phyloP scores from a whole-genome alignment of 2,888 invertebrate genomes.

The Melieria omissa region DNA sequence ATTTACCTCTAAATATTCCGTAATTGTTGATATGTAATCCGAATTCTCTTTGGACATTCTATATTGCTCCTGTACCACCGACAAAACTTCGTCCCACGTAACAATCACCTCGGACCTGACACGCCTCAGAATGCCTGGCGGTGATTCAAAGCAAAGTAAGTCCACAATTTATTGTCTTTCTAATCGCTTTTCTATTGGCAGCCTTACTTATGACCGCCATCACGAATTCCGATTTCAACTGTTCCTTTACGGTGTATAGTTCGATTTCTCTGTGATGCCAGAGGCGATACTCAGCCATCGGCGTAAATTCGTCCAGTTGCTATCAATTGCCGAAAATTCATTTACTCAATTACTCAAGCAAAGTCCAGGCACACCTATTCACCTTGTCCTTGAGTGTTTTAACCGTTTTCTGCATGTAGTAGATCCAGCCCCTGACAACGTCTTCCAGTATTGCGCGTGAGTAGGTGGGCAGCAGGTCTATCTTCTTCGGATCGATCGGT shows the following conservation, averaged over 20 bases:
- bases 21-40: slow-evolving; percentile 64
- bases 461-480: slow-evolving; percentile 55
- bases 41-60: slow-evolving; percentile 65
- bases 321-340: slow-evolving; percentile 45
- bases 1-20: slow-evolving; percentile 68
- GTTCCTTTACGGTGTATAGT: slow-evolving; percentile 82
- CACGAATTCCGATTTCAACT: slow-evolving; percentile 76
- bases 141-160: neutral
- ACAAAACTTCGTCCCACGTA: slow-evolving; percentile 54
- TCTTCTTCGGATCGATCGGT: slow-evolving; percentile 58
- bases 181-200: too few relatives aligned
- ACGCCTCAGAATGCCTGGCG: slow-evolving; percentile 64
- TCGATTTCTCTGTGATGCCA: slow-evolving; percentile 86
- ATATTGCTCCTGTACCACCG: slow-evolving; percentile 52
- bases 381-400: slow-evolving; percentile 58
- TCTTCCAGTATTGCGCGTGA: slow-evolving; percentile 69
- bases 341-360: neutral
- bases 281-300: slow-evolving; percentile 85
- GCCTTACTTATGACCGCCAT: slow-evolving; percentile 52
- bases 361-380: neutral
- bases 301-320: slow-evolving; percentile 77
- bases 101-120: slow-evolving; percentile 48
- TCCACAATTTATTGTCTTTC: too few relatives aligned
- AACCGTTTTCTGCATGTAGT: slow-evolving; percentile 66
- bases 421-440: slow-evolving; percentile 69